Percentiles rank a stretch among this genome's conserved stretches.
phyloP scores from a whole-genome alignment of 2,113 vertebrate species.

The Arenaria interpres region DNA sequence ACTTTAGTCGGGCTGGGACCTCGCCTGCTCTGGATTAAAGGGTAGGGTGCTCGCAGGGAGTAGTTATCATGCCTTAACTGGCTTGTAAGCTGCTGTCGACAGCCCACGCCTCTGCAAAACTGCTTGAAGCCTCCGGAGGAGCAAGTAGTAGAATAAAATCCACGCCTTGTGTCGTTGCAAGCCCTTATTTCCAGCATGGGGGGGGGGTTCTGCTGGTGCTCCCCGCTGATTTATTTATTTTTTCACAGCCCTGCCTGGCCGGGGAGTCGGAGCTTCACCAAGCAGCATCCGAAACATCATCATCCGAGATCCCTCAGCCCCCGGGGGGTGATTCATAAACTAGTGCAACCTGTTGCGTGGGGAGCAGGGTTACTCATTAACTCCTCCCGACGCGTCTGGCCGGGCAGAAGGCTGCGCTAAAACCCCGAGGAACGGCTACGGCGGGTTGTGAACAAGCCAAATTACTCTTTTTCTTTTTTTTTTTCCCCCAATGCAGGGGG shows the following conservation, averaged over 20 bases:
- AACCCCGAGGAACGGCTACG: background rate
- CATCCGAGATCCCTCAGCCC: background rate
- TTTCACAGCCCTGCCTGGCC: background rate
- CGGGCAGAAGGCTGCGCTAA: background rate
- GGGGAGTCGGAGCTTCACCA: background rate
- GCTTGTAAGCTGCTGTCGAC: background rate
- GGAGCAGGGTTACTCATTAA: conserved; percentile 57
- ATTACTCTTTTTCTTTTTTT: background rate
- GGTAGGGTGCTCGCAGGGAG: background rate
- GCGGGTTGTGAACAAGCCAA: background rate
- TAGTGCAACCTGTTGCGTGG: background rate
- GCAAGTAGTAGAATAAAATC: background rate
- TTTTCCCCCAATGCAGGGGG: rapidly evolving
- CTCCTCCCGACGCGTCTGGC: rapidly evolving
- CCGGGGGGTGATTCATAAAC: conserved; percentile 39
- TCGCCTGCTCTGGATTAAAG: rapidly evolving
- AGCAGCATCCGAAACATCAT: background rate
- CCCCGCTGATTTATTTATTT: background rate
- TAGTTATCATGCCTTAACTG: rapidly evolving
- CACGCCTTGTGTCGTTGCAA: background rate
- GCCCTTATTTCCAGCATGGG: background rate
- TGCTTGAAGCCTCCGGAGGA: background rate
- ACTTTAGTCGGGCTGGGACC: background rate
- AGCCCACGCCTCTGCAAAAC: background rate
- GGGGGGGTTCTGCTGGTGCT: background rate